Percentiles rank a stretch among this genome's conserved stretches.
Evolutionary conservation across 2,797 vertebrate genomes (phyloP).

Genomic region (Lagocephalus sceleratus): DNA sequence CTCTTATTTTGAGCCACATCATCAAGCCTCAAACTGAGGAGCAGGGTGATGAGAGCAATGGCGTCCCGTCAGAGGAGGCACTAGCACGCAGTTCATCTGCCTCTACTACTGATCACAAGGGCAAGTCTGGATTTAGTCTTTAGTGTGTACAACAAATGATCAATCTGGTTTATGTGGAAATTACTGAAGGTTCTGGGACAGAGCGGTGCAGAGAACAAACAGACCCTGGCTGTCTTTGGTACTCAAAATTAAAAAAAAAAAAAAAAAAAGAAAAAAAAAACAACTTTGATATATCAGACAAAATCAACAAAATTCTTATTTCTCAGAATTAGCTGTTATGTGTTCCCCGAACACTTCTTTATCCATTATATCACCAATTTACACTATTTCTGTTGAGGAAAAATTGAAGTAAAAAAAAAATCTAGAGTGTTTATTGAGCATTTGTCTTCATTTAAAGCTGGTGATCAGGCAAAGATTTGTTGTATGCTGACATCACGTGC

Average conservation of each 20-base stretch:
- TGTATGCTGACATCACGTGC: slow-evolving; percentile 37
- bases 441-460: slow-evolving; percentile 36
- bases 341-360: slow-evolving; percentile 9
- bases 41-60: slow-evolving; percentile 88
- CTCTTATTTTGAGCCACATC: slow-evolving; percentile 92
- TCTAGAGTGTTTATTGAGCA: slow-evolving; percentile 21
- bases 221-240: slow-evolving; percentile 15
- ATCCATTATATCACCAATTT: slow-evolving; percentile 33
- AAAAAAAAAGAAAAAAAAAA: slow-evolving; percentile 26
- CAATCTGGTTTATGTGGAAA: slow-evolving; percentile 24
- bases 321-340: slow-evolving; percentile 32
- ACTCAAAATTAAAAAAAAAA: slow-evolving; percentile 27
- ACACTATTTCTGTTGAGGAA: slow-evolving; percentile 13
- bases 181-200: slow-evolving; percentile 28
- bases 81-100: slow-evolving; percentile 73
- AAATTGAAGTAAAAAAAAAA: slow-evolving; percentile 18
- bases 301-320: slow-evolving; percentile 28
- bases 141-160: slow-evolving; percentile 49
- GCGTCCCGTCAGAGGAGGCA: slow-evolving; percentile 84
- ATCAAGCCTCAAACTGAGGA: slow-evolving; percentile 87
- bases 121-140: slow-evolving; percentile 83
- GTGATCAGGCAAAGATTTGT: slow-evolving; percentile 33
- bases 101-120: slow-evolving; percentile 78
- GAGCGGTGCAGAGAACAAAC: slow-evolving; percentile 31
- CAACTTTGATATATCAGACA: slow-evolving; percentile 16